phyloP scores from a whole-genome alignment of 2,113 vertebrate genomes.

The Hiodon alosoides region DNA sequence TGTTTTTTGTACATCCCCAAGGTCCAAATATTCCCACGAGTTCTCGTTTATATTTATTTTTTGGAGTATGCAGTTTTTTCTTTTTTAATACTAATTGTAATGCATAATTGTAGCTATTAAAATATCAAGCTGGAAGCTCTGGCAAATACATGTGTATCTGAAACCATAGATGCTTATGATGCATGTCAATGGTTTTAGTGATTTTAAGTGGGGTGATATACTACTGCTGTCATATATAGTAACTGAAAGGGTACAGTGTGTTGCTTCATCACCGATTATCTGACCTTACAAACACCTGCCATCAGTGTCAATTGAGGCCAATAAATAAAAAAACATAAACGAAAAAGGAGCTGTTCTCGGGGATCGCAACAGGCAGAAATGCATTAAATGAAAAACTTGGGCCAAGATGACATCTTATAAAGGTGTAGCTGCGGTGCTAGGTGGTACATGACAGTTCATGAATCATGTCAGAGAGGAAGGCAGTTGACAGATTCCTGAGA shows the following conservation, averaged over 20 bases:
- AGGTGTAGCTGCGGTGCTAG: neutral
- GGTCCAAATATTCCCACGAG: neutral
- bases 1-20: conserved; percentile 3
- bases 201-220: too few species aligned
- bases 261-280: too few species aligned
- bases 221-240: too few species aligned
- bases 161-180: neutral
- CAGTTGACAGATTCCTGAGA: too few species aligned
- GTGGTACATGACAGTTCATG: neutral
- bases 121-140: neutral
- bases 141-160: neutral
- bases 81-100: conserved; percentile 2
- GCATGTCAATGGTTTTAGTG: neutral
- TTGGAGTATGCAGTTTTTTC: neutral
- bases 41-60: neutral
- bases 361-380: too few species aligned
- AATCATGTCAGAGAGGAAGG: too few species aligned
- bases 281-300: too few species aligned
- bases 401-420: neutral
- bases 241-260: too few species aligned
- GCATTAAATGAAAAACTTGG: neutral
- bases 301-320: too few species aligned
- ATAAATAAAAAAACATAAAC: too few species aligned
- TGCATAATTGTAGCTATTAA: neutral
- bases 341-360: too few species aligned